phyloP scores from a whole-genome alignment of 2,113 vertebrate genomes.

The Triplophysa tibetana region DNA sequence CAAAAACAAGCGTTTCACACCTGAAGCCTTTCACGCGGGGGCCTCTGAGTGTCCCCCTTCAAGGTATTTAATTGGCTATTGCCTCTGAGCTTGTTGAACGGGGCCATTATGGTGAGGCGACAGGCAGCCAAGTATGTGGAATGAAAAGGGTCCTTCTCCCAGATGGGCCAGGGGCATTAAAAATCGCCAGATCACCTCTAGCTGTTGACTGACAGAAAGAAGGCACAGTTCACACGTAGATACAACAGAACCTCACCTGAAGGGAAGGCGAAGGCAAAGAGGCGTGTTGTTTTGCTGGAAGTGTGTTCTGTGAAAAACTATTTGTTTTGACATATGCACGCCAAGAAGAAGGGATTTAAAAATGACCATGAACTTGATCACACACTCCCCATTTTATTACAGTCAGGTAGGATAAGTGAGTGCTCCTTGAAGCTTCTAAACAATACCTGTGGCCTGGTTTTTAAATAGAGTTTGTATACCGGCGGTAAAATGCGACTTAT shows the following conservation, averaged over 20 bases:
- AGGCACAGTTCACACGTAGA: conserved; percentile 68
- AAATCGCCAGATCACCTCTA: conserved; percentile 85
- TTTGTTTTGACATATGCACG: conserved; percentile 24
- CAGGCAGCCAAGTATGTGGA: conserved; percentile 88
- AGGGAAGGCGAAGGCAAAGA: conserved; percentile 35
- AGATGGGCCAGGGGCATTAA: conserved; percentile 82
- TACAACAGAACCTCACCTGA: conserved; percentile 59
- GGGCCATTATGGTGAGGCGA: conserved; percentile 91
- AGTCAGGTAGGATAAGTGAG: neutral
- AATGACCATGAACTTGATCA: conserved; percentile 10
- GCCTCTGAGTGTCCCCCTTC: conserved; percentile 94
- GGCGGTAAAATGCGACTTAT: neutral
- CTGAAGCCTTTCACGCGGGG: conserved; percentile 95
- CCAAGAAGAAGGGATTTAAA: neutral
- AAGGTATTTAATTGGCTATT: conserved; percentile 99
- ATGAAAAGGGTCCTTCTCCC: conserved; percentile 90
- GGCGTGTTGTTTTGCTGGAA: neutral
- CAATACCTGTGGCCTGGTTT: conserved; percentile 12
- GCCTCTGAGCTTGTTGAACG: conserved; percentile 89
- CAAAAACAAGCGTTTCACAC: conserved; percentile 99
- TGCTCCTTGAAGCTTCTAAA: neutral
- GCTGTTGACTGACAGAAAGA: conserved; percentile 76
- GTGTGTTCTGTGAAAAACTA: neutral
- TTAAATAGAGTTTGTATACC: neutral
- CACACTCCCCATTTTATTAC: conserved; percentile 18